These are phyloP conservation scores for Paedocypris micromegethes DNA, from an alignment of 2,797 vertebrate species.

Conservation along the genomic window DNA sequence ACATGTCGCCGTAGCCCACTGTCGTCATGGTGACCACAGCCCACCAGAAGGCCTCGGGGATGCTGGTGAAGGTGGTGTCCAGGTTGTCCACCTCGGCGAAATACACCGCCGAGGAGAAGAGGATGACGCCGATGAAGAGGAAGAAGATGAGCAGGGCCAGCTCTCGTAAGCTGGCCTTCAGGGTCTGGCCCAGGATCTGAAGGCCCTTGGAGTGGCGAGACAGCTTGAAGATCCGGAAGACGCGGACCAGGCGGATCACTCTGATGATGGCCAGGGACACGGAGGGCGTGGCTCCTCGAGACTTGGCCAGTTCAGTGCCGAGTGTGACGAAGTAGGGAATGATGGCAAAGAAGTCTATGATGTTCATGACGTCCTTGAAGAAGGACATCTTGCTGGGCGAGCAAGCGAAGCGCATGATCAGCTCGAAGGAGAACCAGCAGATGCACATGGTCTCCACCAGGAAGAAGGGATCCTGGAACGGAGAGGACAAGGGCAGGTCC, in stretches of 20 bases:
- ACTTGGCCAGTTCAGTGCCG: conserved; percentile 82
- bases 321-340: conserved; percentile 87
- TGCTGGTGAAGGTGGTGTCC: conserved; percentile 81
- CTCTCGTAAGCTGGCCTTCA: conserved; percentile 86
- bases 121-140: conserved; percentile 89
- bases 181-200: conserved; percentile 88
- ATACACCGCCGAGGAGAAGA: conserved; percentile 89
- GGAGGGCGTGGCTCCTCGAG: conserved; percentile 73
- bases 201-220: conserved; percentile 89
- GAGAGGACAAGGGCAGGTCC: conserved; percentile 46
- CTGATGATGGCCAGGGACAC: conserved; percentile 85
- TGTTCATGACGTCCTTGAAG: conserved; percentile 94
- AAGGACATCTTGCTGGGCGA: conserved; percentile 81
- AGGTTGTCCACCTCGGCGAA: conserved; percentile 85
- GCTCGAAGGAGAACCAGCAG: conserved; percentile 89
- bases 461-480: conserved; percentile 86
- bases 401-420: conserved; percentile 74
- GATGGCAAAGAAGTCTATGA: conserved; percentile 92
- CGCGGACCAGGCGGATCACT: conserved; percentile 85
- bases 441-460: conserved; percentile 88
- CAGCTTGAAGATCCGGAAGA: conserved; percentile 90
- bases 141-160: conserved; percentile 92
- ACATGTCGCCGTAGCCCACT: conserved; percentile 92
- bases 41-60: conserved; percentile 95
- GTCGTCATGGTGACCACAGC: conserved; percentile 94